Base-by-base conservation (phyloP, 2,797 vertebrate genomes). In the Darevskia mixta region DNA sequence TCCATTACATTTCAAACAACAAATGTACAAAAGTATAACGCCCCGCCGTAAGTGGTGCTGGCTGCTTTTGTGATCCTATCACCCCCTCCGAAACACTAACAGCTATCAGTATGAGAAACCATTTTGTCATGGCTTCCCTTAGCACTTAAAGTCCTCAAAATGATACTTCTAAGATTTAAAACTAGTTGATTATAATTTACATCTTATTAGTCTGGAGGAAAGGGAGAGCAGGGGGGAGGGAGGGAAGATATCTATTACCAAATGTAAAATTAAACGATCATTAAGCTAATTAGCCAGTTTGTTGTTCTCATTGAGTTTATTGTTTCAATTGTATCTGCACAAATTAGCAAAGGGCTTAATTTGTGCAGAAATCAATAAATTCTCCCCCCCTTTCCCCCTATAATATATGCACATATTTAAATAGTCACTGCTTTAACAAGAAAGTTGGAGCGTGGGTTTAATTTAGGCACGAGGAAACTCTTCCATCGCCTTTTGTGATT, bases 231-330 rank as follows among this genome's bases (percentile, higher is more conserved):
- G 82, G 78, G 43, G 43, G 67, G 45, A 18, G 4, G 10, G 69
- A 86, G 90, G 92, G 90, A 93, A 49, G n/a, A 13, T 89, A 90
- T 89, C 29, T 86, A 94, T 94, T 96, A 93, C 86, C 88, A 95
- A 96, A 95, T 93, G 89, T 94, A 95, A 96, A 96, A 96, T 94
- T 95, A 96, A 96, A 95, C 92, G 1, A 92, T 94, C 92, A 93
- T 95, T 92, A 91, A 92, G 71, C 90, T 94, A 96, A 96, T 96
- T 96, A 95, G 73, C 66, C 81, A 90, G 86, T 94, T 95, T 93
- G 87, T 86, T 96, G 82, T 94, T 94, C 90, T 95, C 82, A 92
- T 93, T 90, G 87, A 91, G 89, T 93, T 96, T 96, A 95, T 95
- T 94, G 86, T 95, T 96, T 93, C 91, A 94, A 89, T 94, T 89